Conservation (phyloP, 2,113 vertebrate species). For the Dipodomys ordii region DNA sequence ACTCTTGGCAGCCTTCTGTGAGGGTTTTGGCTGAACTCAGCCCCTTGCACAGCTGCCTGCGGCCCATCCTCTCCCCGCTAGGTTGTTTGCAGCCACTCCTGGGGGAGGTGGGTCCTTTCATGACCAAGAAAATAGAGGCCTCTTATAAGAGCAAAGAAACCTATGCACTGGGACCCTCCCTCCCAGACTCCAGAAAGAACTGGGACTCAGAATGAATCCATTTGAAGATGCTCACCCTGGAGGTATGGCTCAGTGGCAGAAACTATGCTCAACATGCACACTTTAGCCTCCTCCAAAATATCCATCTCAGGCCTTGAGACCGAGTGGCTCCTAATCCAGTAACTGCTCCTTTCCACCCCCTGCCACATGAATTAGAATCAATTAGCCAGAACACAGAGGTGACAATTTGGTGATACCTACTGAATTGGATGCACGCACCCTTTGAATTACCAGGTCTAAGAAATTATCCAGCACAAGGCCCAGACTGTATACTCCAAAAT, state of each 20-base stretch:
- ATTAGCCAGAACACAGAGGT: background rate
- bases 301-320: background rate
- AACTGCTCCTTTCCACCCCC: no score
- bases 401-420: background rate
- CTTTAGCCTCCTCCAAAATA: no score
- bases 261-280: no score
- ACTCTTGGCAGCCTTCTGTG: conserved; percentile 70
- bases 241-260: no score
- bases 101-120: background rate
- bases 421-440: background rate
- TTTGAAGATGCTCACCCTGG: background rate
- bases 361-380: background rate
- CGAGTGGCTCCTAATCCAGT: background rate
- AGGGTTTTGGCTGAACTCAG: conserved; percentile 77
- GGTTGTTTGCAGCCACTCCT: background rate
- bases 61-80: conserved; percentile 41
- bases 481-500: background rate
- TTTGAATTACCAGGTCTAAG: background rate
- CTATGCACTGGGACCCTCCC: background rate
- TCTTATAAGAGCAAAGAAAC: background rate
- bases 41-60: conserved; percentile 65
- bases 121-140: background rate
- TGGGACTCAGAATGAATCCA: background rate
- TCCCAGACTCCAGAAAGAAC: background rate
- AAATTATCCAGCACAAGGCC: background rate